phyloP scores from a whole-genome alignment of 1,140 invertebrate genomes.

The Calosoma granatense region DNA sequence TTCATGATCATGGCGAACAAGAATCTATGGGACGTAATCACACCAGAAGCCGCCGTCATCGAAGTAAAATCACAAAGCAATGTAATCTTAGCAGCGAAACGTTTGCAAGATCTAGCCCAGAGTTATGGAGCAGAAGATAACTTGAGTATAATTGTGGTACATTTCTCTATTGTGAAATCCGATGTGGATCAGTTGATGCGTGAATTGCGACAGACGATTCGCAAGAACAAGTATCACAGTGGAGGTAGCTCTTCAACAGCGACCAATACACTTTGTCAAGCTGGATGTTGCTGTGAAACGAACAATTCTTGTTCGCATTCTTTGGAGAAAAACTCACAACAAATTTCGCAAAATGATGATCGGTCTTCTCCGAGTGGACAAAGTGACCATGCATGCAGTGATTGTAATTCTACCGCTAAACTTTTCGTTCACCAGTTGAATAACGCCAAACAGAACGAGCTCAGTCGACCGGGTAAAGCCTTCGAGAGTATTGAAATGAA shows the following conservation, averaged over 20 bases:
- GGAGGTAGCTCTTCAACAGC: conserved; percentile 34
- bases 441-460: conserved; percentile 24
- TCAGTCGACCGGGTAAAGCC: conserved; percentile 25
- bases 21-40: conserved; percentile 66
- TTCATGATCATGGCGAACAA: conserved; percentile 71
- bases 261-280: conserved; percentile 32
- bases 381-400: conserved; percentile 57
- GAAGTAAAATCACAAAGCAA: conserved; percentile 65
- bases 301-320: conserved; percentile 50
- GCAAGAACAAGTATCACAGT: conserved; percentile 39
- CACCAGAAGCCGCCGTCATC: conserved; percentile 58
- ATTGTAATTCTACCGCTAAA: conserved; percentile 40
- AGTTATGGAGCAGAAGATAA: conserved; percentile 73
- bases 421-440: conserved; percentile 30
- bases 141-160: conserved; percentile 64
- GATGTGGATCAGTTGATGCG: conserved; percentile 65
- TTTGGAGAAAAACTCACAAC: conserved; percentile 27
- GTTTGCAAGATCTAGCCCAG: conserved; percentile 70
- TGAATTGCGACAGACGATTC: conserved; percentile 60
- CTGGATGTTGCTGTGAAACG: conserved; percentile 51
- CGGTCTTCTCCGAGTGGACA: conserved; percentile 74
- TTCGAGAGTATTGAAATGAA: conserved; percentile 31
- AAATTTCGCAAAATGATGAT: conserved; percentile 43
- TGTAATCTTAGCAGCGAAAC: conserved; percentile 66
- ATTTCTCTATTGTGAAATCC: conserved; percentile 50